Conservation (phyloP, 2,888 invertebrate species). For the Tiphia femorata region DNA sequence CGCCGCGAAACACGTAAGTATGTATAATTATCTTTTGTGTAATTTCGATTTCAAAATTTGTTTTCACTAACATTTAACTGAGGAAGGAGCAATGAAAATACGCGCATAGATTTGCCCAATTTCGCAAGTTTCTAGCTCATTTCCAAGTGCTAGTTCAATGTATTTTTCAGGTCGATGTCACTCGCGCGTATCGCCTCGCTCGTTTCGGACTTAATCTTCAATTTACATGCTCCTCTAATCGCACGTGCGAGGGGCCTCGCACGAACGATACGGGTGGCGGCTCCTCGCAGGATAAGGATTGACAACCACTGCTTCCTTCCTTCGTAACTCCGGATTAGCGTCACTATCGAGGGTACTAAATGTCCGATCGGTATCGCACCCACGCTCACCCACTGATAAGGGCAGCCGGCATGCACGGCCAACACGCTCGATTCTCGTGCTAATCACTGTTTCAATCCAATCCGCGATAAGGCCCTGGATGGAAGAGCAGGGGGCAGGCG, state of each 20-base stretch:
- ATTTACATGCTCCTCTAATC: conserved; percentile 49
- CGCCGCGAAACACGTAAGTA: no score
- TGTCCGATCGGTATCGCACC: conserved; percentile 61
- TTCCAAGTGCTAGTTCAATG: no score
- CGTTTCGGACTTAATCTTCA: conserved; percentile 38
- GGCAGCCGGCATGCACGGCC: conserved; percentile 46
- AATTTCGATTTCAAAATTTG: no score
- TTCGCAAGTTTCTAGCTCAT: no score
- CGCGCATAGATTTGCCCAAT: no score
- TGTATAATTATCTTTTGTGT: no score
- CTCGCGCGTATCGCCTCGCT: neutral
- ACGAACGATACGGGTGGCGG: conserved; percentile 32
- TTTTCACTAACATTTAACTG: no score
- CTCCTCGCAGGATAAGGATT: conserved; percentile 42
- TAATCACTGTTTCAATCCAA: conserved; percentile 62
- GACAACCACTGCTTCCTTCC: conserved; percentile 55
- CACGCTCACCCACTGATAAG: conserved; percentile 40
- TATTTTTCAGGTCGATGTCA: no score
- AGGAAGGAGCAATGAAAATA: no score
- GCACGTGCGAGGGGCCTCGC: conserved; percentile 37
- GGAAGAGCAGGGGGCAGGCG: conserved; percentile 43
- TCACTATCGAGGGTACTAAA: conserved; percentile 62
- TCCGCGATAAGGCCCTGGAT: conserved; percentile 52
- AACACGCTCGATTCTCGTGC: conserved; percentile 53
- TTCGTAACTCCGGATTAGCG: conserved; percentile 59